Evolutionary conservation across 2,888 invertebrate species (phyloP).

Genomic region (Thecophora atra): DNA sequence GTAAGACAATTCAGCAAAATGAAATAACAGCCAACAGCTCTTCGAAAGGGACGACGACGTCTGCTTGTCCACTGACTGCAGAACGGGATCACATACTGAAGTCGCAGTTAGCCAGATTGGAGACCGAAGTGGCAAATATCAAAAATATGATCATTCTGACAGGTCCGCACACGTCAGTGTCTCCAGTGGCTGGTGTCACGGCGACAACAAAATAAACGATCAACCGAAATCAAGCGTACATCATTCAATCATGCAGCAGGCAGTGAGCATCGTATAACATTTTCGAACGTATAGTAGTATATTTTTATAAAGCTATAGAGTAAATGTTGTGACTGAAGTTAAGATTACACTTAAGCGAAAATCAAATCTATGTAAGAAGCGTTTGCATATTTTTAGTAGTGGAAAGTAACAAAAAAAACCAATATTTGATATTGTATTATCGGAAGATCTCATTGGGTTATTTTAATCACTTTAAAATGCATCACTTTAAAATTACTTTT

Average conservation of each 20-base stretch:
- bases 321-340: slow-evolving; percentile 2
- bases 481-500: background rate
- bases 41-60: background rate
- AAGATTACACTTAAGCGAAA: background rate
- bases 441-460: slow-evolving; percentile 16
- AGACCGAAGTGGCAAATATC: slow-evolving; percentile 89
- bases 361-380: background rate
- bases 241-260: background rate
- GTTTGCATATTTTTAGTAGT: background rate
- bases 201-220: slow-evolving; percentile 3
- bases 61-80: background rate
- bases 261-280: background rate
- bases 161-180: slow-evolving; percentile 24
- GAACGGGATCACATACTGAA: slow-evolving; percentile 79
- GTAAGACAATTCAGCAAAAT: slow-evolving; percentile 53
- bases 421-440: background rate
- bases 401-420: too few relatives aligned
- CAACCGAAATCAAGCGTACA: background rate
- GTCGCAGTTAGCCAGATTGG: slow-evolving; percentile 85
- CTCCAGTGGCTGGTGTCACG: background rate
- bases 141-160: slow-evolving; percentile 80
- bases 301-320: background rate
- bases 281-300: background rate
- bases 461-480: background rate
- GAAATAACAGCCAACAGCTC: slow-evolving; percentile 32